Evolutionary conservation across 2,113 vertebrate species (phyloP), one percentile per base, ranked within the genome.

Genomic region (Alosa alosa): DNA sequence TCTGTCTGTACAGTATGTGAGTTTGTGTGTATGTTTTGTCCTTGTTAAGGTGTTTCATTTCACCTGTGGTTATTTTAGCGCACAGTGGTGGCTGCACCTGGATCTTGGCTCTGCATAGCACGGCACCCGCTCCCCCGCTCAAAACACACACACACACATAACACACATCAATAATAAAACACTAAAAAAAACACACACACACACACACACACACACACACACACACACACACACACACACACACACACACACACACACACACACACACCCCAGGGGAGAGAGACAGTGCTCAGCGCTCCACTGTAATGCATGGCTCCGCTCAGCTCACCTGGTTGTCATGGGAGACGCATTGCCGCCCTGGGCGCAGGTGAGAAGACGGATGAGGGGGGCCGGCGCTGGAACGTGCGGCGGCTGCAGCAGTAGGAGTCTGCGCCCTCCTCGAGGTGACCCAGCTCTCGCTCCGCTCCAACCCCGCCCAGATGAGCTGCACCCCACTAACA

Each of bases 371-470:
- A 81, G 75, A 93, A 93, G 93, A 95, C 90, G 44, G 88, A 95
- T 94, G 94, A 92, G 90, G 86, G 86, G 89, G 57, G 86, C 84
- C 3, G 36, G 18, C 92, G 11, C 68, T 31, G 39, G 64, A 72
- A 11, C n/a, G 25, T 81, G 31, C 31, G 31, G 31, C 31, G 31
- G 31, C 31, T 31, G 31, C 31, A 31, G 31, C 31, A 31, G 31
- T 31, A 81, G 90, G 89, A 89, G 85, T 90, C 89, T 92, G 86
- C 92, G 89, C 93, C 89, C 82, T 92, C 88, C 90, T 93, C 90
- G 92, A 94, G 93, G 94, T 94, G 93, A 95, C 93, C 92, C 89
- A 89, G 90, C 91, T 91, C 41, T 44, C 41, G 41, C 41, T 44
- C 41, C 41, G 31, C 31, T 31, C 31, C 31, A 31, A 31, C 31